Evolutionary conservation across 2,797 vertebrate genomes (phyloP).

Genomic region (Sebastes iracundus): DNA sequence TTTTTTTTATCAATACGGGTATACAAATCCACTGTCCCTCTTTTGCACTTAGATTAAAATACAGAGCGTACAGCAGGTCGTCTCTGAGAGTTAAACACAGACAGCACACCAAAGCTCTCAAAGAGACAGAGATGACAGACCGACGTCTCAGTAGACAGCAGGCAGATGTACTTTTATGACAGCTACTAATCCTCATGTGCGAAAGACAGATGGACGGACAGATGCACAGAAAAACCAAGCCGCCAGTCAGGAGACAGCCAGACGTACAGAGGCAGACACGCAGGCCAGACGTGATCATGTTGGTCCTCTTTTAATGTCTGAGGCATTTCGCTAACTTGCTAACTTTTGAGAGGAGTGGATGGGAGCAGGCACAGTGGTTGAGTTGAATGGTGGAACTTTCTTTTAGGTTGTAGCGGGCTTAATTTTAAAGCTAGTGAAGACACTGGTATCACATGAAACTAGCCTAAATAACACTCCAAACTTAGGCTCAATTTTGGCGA

Average conservation of each 20-base stretch:
- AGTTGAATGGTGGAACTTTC: not conserved
- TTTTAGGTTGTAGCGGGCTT: not conserved
- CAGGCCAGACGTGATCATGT: constrained; percentile 5
- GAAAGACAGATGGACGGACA: constrained; percentile 44
- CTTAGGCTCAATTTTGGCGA: too few species aligned
- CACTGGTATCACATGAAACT: too few species aligned
- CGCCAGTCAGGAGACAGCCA: constrained; percentile 8
- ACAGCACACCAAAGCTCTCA: not conserved
- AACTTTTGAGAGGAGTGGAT: not conserved
- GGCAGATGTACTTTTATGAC: constrained; percentile 45
- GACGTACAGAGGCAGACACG: constrained; percentile 12
- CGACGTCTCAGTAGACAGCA: constrained; percentile 3
- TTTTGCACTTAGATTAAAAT: not conserved
- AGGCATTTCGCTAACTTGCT: not conserved
- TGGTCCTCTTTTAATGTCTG: not conserved
- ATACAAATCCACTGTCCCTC: not conserved
- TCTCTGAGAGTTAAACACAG: constrained; percentile 8
- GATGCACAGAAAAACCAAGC: constrained; percentile 20
- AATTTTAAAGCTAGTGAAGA: too few species aligned
- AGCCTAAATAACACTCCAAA: too few species aligned
- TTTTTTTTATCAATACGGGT: not conserved
- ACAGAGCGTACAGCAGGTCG: not conserved
- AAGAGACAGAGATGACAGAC: constrained; percentile 21
- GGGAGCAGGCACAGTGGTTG: not conserved
- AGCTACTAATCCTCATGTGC: constrained; percentile 28